Evolutionary conservation across 2,888 invertebrate species (phyloP).

Genomic region (Drosophila basisetae): DNA sequence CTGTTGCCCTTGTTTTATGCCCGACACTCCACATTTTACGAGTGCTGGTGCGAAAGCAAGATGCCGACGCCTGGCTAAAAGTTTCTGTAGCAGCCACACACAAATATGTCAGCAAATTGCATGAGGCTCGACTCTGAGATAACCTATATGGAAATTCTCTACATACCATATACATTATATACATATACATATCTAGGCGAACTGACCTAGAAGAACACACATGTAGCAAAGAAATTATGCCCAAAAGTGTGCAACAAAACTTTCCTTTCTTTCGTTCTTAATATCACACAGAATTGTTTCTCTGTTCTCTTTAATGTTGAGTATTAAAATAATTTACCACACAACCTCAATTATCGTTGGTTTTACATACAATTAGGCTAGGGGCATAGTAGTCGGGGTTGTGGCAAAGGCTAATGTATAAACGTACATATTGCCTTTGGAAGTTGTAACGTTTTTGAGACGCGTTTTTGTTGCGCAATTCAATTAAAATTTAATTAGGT

Average conservation of each 20-base stretch:
- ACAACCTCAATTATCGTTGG: constrained; percentile 28
- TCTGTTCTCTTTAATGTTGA: background rate
- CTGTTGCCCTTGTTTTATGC: constrained; percentile 42
- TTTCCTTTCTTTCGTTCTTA: background rate
- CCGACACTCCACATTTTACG: constrained; percentile 26
- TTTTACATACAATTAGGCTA: constrained; percentile 18
- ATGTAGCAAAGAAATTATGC: background rate
- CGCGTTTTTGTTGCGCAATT: constrained; percentile 58
- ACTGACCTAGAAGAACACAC: background rate
- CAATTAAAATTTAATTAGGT: constrained; percentile 69
- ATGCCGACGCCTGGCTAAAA: constrained; percentile 18
- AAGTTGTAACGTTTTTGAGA: constrained; percentile 38
- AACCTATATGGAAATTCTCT: constrained; percentile 24
- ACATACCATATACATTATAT: background rate
- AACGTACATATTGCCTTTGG: constrained; percentile 27
- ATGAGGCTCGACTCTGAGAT: constrained; percentile 6
- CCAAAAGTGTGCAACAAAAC: background rate
- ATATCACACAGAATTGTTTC: background rate
- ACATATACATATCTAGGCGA: background rate
- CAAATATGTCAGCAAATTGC: constrained; percentile 20
- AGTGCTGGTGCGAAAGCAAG: constrained; percentile 31
- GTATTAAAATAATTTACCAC: constrained; percentile 22
- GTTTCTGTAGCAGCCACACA: constrained; percentile 22
- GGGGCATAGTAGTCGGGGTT: background rate
- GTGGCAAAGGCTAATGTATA: constrained; percentile 24